Evolutionary conservation across 2,113 vertebrate species (phyloP), one percentile per base, ranked within the genome.

Genomic region (Charadrius vociferus): DNA sequence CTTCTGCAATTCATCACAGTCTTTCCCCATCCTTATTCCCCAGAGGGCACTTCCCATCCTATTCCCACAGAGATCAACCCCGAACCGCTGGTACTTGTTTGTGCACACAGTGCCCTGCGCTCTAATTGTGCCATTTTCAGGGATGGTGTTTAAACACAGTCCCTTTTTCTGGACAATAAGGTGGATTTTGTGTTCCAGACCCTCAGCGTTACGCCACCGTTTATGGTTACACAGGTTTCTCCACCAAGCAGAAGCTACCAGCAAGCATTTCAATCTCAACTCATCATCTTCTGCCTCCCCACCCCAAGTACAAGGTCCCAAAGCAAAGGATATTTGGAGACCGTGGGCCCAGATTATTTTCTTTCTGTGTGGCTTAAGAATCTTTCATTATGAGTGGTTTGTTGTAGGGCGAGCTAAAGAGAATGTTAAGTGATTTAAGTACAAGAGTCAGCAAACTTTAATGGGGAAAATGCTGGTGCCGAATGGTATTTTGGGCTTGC

Each of bases 381-480:
- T 72, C 41, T 19, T 50, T 59, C 26, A 55, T 50, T 7, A 17
- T 7, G 3, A 53, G 14, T 67, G n/a, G 7, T 62, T 67, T 88
- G 37, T 23, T 72, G 65, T 14, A 45, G 50, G 39, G 45, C 71
- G 37, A 87, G 10, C 20, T 59, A 61, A 37, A 53, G 56, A 20
- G 9, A 68, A 22, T 15, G 16, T 27, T 27, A 82, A 50, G 17
- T 11, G 30, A 21, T 65, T 80, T 26, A 83, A 74, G 30, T 12
- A 14, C 12, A 71, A 71, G 19, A 36, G 7, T 26, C 59, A 30
- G 36, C 12, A 47, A 23, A 16, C 1, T 79, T 81, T 66, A 94
- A 29, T 0, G 1, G 8, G 59, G 52, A 67, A 79, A 87, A 81
- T 1, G 2, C 14, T 53, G 63, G 19, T 3, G 12, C 49, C 37